phyloP scores from a whole-genome alignment of 1,140 invertebrate species.

The Hylaeus volcanicus region DNA sequence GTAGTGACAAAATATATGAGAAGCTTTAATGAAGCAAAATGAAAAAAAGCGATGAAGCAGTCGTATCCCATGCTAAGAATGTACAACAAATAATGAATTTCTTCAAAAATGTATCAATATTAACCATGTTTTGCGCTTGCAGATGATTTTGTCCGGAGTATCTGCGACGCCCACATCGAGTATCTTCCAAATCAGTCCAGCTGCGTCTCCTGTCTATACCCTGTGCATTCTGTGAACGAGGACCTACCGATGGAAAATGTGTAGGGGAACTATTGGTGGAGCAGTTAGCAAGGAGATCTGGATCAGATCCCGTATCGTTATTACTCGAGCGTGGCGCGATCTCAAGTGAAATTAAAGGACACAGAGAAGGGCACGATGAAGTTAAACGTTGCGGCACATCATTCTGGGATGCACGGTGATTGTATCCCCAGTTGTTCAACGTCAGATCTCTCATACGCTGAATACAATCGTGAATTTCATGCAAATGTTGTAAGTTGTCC shows the following conservation, averaged over 20 bases:
- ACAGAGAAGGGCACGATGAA: conserved; percentile 88
- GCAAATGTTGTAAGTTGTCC: conserved; percentile 88
- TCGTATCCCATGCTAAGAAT: conserved; percentile 37
- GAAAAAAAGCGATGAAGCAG: conserved; percentile 36
- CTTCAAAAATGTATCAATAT: conserved; percentile 43
- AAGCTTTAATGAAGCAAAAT: conserved; percentile 38
- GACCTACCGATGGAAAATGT: conserved; percentile 72
- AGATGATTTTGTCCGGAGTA: conserved; percentile 76
- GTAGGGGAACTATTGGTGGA: conserved; percentile 81
- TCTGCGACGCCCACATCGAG: conserved; percentile 74
- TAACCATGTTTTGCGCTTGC: conserved; percentile 78
- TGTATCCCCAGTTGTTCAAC: conserved; percentile 77
- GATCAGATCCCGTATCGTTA: conserved; percentile 79
- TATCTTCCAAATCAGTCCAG: conserved; percentile 89
- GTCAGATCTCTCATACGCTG: conserved; percentile 88
- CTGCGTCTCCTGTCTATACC: conserved; percentile 85
- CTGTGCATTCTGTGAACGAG: conserved; percentile 71
- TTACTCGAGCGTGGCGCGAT: conserved; percentile 65
- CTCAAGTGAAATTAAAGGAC: conserved; percentile 64
- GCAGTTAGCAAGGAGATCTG: conserved; percentile 78
- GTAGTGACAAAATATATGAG: conserved; percentile 3
- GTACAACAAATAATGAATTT: conserved; percentile 18
- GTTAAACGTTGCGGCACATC: conserved; percentile 82
- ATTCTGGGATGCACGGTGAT: conserved; percentile 67
- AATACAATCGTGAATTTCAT: conserved; percentile 87